A percentile compares a stretch with the other conserved stretches of the same genome.
phyloP scores from a whole-genome alignment of 2,888 invertebrate species.

The Nomada goodeniana region DNA sequence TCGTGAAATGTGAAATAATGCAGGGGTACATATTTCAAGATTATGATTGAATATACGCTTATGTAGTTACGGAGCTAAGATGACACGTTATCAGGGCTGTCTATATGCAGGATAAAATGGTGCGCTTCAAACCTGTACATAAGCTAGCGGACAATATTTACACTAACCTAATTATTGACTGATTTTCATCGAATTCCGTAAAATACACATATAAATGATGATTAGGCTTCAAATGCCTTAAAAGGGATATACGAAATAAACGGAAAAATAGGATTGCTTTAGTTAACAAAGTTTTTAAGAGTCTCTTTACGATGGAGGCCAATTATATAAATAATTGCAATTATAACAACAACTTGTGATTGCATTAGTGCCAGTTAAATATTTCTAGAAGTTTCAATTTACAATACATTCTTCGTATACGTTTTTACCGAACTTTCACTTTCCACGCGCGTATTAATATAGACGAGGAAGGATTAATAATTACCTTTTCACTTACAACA shows the following conservation, averaged over 20 bases:
- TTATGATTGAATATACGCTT: slow-evolving; percentile 7
- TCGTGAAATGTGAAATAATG: neutral
- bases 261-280: neutral
- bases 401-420: neutral
- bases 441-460: neutral
- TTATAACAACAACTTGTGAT: neutral
- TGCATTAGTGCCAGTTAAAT: neutral
- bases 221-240: neutral
- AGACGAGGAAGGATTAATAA: neutral
- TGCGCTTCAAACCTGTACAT: neutral
- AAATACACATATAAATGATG: neutral
- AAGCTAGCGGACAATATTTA: neutral
- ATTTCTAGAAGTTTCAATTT: slow-evolving; percentile 8
- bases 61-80: neutral
- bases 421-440: neutral
- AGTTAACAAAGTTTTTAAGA: neutral
- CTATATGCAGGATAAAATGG: neutral
- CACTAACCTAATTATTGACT: neutral
- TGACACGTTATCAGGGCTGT: slow-evolving; percentile 39
- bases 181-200: neutral
- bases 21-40: neutral
- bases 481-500: neutral
- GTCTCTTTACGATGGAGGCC: neutral
- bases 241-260: too few species aligned
- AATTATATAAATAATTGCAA: neutral